phyloP scores from a whole-genome alignment of 2,113 vertebrate genomes.

The Elgaria multicarinata region DNA sequence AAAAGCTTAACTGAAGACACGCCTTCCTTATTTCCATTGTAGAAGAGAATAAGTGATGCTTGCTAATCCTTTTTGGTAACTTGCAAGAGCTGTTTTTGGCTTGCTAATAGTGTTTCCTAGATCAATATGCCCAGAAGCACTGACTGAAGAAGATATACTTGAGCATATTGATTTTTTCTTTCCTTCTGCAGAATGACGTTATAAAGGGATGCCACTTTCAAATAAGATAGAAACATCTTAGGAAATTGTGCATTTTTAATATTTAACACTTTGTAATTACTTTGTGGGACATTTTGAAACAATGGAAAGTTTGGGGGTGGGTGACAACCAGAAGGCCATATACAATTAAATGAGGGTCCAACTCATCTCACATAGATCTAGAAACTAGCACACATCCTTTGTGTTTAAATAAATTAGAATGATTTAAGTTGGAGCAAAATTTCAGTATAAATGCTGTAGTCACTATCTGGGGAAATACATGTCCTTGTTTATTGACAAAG shows the following conservation, averaged over 20 bases:
- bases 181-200: background rate
- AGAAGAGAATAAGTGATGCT: background rate
- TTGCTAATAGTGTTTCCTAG: conserved; percentile 21
- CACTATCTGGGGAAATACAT: background rate
- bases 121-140: background rate
- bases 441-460: background rate
- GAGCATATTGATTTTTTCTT: background rate
- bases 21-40: background rate
- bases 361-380: background rate
- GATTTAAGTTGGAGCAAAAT: accelerated
- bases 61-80: conserved; percentile 16
- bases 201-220: background rate
- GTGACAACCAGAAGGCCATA: background rate
- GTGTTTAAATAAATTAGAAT: background rate
- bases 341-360: background rate
- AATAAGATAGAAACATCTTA: background rate
- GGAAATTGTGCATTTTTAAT: background rate
- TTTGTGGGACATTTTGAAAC: background rate
- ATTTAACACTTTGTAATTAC: background rate
- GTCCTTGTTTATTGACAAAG: conserved; percentile 7
- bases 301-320: background rate
- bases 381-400: background rate
- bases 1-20: background rate
- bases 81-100: conserved; percentile 10
- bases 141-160: background rate